Evolutionary conservation across 2,113 vertebrate species (phyloP).

Genomic region (Cheirogaleus medius): DNA sequence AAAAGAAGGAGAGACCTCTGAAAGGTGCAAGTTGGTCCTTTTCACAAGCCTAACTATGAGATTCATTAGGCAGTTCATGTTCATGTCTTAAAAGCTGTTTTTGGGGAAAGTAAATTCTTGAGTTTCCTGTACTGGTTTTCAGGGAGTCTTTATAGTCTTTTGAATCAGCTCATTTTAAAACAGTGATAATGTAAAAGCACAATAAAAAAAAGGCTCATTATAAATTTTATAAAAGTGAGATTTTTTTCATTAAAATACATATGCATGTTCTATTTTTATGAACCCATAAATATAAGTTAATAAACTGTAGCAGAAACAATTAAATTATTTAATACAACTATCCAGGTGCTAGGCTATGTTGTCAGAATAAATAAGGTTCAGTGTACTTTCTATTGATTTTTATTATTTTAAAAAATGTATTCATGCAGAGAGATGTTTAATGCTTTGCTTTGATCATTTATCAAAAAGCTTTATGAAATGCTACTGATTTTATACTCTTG

Average conservation of each 20-base stretch:
- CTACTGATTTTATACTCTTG: slow-evolving; percentile 59
- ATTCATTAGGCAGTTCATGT: slow-evolving; percentile 53
- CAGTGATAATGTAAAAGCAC: slow-evolving; percentile 49
- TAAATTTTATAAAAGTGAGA: slow-evolving; percentile 57
- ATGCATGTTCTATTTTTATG: slow-evolving; percentile 60
- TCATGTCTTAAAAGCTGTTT: slow-evolving; percentile 70
- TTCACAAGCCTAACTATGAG: slow-evolving; percentile 61
- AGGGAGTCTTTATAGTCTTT: slow-evolving; percentile 64
- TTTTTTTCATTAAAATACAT: background rate
- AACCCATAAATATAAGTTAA: slow-evolving; percentile 52
- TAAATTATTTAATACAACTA: slow-evolving; percentile 58
- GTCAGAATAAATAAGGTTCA: slow-evolving; percentile 49
- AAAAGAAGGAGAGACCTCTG: slow-evolving; percentile 40
- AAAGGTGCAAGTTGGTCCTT: slow-evolving; percentile 47
- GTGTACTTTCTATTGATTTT: slow-evolving; percentile 40
- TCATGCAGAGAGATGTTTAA: slow-evolving; percentile 54
- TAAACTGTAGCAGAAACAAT: slow-evolving; percentile 50
- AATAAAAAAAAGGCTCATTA: slow-evolving; percentile 28
- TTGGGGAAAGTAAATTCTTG: slow-evolving; percentile 26
- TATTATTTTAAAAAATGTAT: slow-evolving; percentile 65
- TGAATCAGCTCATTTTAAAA: slow-evolving; percentile 64
- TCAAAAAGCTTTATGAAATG: slow-evolving; percentile 74
- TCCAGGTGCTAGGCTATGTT: background rate
- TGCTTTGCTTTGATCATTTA: slow-evolving; percentile 76
- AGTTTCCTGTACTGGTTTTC: slow-evolving; percentile 61